Evolutionary conservation across 2,113 vertebrate species (phyloP).

Genomic region (Aepyceros melampus): DNA sequence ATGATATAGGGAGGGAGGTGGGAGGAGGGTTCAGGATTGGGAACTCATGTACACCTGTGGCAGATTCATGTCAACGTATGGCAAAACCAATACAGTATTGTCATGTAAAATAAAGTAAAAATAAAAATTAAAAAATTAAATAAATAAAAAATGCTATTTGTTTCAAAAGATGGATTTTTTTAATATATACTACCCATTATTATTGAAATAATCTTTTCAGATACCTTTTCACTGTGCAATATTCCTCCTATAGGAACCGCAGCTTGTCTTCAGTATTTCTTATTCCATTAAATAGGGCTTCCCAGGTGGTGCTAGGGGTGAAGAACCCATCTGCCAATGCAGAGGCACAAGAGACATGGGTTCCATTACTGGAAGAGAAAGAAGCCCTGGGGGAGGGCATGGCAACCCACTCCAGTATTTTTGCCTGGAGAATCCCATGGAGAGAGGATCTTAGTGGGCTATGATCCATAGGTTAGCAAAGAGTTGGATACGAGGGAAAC

Average conservation of each 20-base stretch:
- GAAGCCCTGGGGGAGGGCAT: not conserved
- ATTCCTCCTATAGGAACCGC: not conserved
- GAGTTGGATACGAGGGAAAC: not conserved
- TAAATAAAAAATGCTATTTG: not conserved
- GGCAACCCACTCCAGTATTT: not conserved
- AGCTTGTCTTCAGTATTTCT: not conserved
- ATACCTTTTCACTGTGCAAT: not conserved
- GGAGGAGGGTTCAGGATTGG: too few relatives aligned
- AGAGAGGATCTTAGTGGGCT: not conserved
- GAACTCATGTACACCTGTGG: too few relatives aligned
- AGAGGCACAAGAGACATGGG: not conserved
- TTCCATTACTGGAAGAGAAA: not conserved
- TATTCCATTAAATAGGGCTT: not conserved
- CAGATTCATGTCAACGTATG: too few relatives aligned
- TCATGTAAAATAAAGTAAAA: too few relatives aligned
- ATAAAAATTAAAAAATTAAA: too few relatives aligned
- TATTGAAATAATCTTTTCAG: not conserved
- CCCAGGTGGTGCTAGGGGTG: not conserved
- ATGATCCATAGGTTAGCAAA: not conserved
- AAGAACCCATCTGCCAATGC: not conserved
- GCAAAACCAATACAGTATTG: too few relatives aligned
- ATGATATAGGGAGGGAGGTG: too few relatives aligned
- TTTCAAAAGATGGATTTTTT: not conserved
- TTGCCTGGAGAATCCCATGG: not conserved
- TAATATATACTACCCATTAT: not conserved